Percentiles rank a stretch among this genome's conserved stretches.
Conservation (phyloP, 2,113 vertebrate species). For the Anas platyrhynchos region DNA sequence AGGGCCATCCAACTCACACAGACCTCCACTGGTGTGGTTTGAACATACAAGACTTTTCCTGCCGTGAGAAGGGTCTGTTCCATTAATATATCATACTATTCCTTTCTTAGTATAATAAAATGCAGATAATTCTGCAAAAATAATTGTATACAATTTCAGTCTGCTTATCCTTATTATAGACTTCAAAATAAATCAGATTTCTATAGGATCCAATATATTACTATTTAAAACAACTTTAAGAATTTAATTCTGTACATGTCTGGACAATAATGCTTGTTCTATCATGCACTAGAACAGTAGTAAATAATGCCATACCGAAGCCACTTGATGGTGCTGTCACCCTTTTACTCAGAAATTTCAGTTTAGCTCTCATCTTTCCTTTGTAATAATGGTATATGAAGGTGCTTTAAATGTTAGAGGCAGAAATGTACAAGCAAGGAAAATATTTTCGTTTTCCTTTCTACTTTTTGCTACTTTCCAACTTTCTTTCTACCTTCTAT, state of each 20-base stretch:
- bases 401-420: not conserved
- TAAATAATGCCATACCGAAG: not conserved
- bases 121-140: not conserved
- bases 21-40: not conserved
- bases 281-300: not conserved
- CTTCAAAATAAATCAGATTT: not conserved
- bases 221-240: not conserved
- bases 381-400: not conserved
- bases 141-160: not conserved
- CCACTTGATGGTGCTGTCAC: constrained; percentile 63
- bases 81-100: not conserved
- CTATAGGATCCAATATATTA: not conserved
- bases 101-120: not conserved
- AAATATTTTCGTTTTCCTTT: not conserved
- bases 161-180: not conserved
- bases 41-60: not conserved
- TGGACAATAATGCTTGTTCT: not conserved
- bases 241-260: not conserved
- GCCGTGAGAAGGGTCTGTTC: not conserved
- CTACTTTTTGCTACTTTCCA: no score
- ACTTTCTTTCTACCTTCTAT: not conserved
- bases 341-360: constrained; percentile 8
- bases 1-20: not conserved
- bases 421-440: not conserved
- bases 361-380: not conserved